Base-by-base conservation (phyloP, 35 echinoderm and acorn worm genomes). In the Patiria miniata region DNA sequence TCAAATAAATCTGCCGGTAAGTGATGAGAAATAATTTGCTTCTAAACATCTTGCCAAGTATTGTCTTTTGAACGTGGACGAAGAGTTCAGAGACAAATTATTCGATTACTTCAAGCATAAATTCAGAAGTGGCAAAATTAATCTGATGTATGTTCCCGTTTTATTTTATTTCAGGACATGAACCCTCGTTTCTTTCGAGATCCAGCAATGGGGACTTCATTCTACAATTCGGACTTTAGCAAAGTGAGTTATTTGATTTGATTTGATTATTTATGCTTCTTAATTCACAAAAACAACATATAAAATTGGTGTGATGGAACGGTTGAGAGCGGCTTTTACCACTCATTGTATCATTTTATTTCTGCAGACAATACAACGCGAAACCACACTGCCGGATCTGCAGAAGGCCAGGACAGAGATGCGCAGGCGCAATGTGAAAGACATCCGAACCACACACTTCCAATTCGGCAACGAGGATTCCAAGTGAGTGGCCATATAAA, bases 1-100 rank as follows among this genome's bases (percentile, higher is more conserved):
- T 40, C 84, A 95, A 78, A 86, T 95, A 40, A 95, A 95, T 57
- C 60, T 95, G 76, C 89, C 93, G 86, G 93, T 95, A 88, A 95
- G 93, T 91, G 33, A 54, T 17, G 1, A 56, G 26, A 33, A 6
- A 6, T 4, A 12, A 47, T 47, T 47, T 47, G n/a, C n/a, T n/a
- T n/a, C n/a, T n/a, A n/a, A n/a, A n/a, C n/a, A n/a, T n/a, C n/a
- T n/a, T n/a, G n/a, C n/a, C n/a, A n/a, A n/a, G n/a, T n/a, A n/a
- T n/a, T n/a, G n/a, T n/a, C n/a, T n/a, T n/a, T n/a, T n/a, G n/a
- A n/a, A n/a, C n/a, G n/a, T n/a, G n/a, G n/a, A n/a, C n/a, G n/a
- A n/a, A n/a, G n/a, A n/a, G n/a, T n/a, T n/a, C n/a, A n/a, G n/a
- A n/a, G n/a, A n/a, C n/a, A n/a, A n/a, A 54, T 84, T 55, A 36